phyloP scores from a whole-genome alignment of 2,888 invertebrate species.

The Caradrina kadenii region DNA sequence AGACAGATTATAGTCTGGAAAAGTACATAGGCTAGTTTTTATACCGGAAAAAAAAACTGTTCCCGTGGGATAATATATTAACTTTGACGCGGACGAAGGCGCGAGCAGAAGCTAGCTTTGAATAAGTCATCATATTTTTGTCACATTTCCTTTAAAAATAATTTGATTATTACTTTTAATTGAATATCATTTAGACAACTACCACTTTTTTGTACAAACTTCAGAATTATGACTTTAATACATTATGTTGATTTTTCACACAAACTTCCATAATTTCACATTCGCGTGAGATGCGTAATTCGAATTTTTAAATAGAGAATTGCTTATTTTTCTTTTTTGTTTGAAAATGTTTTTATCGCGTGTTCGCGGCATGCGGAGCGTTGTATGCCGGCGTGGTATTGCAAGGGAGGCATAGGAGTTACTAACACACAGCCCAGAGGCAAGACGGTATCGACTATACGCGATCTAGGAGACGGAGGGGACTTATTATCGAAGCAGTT shows the following conservation, averaged over 20 bases:
- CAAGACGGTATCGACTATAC: slow-evolving; percentile 63
- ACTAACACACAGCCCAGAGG: slow-evolving; percentile 47
- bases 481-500: slow-evolving; percentile 17
- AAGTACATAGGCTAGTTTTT: no score
- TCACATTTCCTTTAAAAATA: neutral
- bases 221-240: neutral
- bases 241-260: slow-evolving; percentile 2
- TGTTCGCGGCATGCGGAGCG: slow-evolving; percentile 48
- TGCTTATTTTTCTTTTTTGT: slow-evolving; percentile 7
- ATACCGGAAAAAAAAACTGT: no score
- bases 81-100: no score
- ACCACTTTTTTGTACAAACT: neutral
- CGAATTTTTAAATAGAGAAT: slow-evolving; percentile 1
- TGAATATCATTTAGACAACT: neutral
- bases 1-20: no score
- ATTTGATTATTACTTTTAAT: neutral
- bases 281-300: slow-evolving; percentile 25
- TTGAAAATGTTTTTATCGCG: slow-evolving; percentile 57
- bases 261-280: slow-evolving; percentile 9
- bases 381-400: slow-evolving; percentile 43
- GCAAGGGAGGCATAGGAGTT: slow-evolving; percentile 51
- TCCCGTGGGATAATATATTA: no score
- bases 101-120: no score
- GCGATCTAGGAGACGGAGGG: slow-evolving; percentile 62
- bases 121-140: no score